Evolutionary conservation across 1,140 invertebrate species (phyloP).

Genomic region (Pristionchus pacificus): DNA sequence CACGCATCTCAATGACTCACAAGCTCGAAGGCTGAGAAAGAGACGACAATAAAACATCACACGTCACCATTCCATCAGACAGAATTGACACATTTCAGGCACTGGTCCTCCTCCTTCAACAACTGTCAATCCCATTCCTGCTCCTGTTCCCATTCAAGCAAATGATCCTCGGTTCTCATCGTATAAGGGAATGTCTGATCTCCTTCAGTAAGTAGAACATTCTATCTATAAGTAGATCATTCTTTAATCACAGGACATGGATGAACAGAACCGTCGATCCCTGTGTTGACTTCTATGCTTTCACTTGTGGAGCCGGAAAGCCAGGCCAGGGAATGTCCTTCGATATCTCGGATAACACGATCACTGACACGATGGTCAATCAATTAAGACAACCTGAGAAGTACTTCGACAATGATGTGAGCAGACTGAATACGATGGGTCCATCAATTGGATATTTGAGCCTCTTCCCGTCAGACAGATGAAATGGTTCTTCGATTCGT

Average conservation of each 20-base stretch:
- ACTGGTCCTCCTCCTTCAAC: too few relatives aligned
- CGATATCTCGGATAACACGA: slow-evolving; percentile 33
- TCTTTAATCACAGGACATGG: slow-evolving; percentile 56
- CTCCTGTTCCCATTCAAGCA: too few relatives aligned
- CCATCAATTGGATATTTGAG: neutral
- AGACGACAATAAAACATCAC: too few relatives aligned
- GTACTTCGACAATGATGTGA: neutral
- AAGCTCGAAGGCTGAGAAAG: too few relatives aligned
- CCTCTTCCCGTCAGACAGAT: slow-evolving; percentile 17
- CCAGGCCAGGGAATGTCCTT: slow-evolving; percentile 61
- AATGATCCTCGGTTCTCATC: too few relatives aligned
- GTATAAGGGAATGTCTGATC: too few relatives aligned
- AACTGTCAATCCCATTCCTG: too few relatives aligned
- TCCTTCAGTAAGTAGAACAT: too few relatives aligned
- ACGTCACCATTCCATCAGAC: too few relatives aligned
- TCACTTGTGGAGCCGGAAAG: slow-evolving; percentile 86
- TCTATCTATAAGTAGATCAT: too few relatives aligned
- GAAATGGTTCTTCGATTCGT: slow-evolving; percentile 23
- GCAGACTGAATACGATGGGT: neutral
- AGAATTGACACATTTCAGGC: too few relatives aligned
- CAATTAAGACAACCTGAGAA: slow-evolving; percentile 4
- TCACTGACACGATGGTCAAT: slow-evolving; percentile 21
- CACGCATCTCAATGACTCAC: too few relatives aligned
- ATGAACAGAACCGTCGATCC: slow-evolving; percentile 77
- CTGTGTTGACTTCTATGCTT: slow-evolving; percentile 90